Percentiles rank a stretch among this genome's conserved stretches.
Conservation (phyloP, 2,888 invertebrate genomes). For the Apotomis betuletana region DNA sequence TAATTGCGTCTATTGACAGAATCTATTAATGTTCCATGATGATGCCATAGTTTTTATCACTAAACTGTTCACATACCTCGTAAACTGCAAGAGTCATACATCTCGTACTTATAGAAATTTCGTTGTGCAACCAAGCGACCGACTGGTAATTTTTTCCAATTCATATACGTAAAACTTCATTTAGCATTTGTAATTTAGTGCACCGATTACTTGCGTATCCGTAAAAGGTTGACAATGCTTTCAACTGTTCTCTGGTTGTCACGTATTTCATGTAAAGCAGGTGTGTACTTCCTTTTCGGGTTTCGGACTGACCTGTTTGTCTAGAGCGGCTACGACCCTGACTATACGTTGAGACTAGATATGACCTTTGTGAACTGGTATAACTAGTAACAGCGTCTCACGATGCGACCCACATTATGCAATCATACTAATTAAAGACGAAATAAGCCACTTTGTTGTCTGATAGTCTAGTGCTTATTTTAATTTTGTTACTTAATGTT, state of each 20-base stretch:
- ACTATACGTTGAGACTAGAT: constrained; percentile 31
- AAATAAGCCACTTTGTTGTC: constrained; percentile 8
- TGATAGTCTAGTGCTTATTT: background rate
- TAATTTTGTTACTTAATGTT: background rate
- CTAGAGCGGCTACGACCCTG: constrained; percentile 25
- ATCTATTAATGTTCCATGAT: constrained; percentile 14
- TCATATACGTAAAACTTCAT: constrained; percentile 19
- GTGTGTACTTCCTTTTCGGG: constrained; percentile 19
- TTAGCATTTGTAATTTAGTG: constrained; percentile 16
- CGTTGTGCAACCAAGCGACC: constrained; percentile 3
- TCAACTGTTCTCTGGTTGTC: constrained; percentile 10
- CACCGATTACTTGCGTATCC: constrained; percentile 11
- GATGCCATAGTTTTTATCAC: constrained; percentile 16
- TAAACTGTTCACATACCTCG: constrained; percentile 8
- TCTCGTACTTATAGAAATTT: constrained; percentile 1
- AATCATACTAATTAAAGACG: constrained; percentile 25
- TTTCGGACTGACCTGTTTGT: constrained; percentile 29
- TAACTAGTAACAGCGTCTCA: constrained; percentile 24
- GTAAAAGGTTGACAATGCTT: constrained; percentile 26
- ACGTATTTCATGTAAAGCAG: constrained; percentile 9
- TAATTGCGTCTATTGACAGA: constrained; percentile 3
- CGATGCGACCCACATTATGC: constrained; percentile 28
- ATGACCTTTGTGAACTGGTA: constrained; percentile 36
- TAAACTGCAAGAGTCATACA: constrained; percentile 6
- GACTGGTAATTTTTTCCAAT: background rate